Conservation (phyloP, 2,797 vertebrate genomes). For the Lutjanus campechanus region DNA sequence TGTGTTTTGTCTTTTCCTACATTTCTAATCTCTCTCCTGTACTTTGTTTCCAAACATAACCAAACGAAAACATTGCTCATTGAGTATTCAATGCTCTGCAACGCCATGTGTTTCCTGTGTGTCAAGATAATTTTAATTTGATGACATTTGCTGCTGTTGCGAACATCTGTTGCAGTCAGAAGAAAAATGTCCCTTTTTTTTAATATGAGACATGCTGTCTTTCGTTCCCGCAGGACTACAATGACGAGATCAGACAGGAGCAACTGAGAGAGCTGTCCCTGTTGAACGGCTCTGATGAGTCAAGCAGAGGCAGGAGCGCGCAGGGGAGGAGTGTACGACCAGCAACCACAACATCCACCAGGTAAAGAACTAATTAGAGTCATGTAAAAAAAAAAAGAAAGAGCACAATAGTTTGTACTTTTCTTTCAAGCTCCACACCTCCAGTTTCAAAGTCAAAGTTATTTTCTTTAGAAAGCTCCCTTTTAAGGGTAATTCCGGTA, state of each 20-base stretch:
- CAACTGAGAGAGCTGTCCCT: conserved; percentile 96
- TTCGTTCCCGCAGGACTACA: conserved; percentile 91
- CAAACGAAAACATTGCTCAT: conserved; percentile 46
- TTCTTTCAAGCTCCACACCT: too few species aligned
- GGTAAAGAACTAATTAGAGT: conserved; percentile 78
- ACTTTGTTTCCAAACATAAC: conserved; percentile 27
- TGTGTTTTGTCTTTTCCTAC: conserved; percentile 14
- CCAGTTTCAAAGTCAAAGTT: too few species aligned
- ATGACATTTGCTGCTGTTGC: conserved; percentile 69
- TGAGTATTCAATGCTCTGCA: conserved; percentile 58
- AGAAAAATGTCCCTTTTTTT: conserved; percentile 64
- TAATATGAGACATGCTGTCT: conserved; percentile 49
- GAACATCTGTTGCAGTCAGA: conserved; percentile 68
- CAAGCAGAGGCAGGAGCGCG: conserved; percentile 88
- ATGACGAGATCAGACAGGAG: conserved; percentile 99
- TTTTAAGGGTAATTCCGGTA: too few species aligned
- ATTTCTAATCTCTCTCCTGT: conserved; percentile 21
- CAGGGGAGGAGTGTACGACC: conserved; percentile 90
- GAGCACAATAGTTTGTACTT: too few species aligned
- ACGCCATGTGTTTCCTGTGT: conserved; percentile 60
- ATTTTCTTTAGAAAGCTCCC: too few species aligned
- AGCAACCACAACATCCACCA: conserved; percentile 85
- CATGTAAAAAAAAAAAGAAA: not conserved
- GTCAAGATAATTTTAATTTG: conserved; percentile 69
- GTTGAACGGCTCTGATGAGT: conserved; percentile 96